Evolutionary conservation across 2,797 vertebrate genomes (phyloP).

Genomic region (Hemibagrus guttatus): DNA sequence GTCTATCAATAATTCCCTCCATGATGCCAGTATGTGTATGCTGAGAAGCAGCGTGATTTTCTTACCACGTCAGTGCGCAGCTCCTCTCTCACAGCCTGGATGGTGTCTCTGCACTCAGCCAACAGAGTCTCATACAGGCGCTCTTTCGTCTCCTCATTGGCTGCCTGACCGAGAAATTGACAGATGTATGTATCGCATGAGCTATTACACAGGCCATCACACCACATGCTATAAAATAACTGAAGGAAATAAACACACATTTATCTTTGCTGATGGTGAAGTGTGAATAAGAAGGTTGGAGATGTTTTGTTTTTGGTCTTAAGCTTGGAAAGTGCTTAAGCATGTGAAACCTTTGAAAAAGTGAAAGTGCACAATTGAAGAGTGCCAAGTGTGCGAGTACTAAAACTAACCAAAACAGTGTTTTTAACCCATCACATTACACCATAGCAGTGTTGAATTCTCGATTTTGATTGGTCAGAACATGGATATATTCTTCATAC

Average conservation of each 20-base stretch:
- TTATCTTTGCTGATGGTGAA: background rate
- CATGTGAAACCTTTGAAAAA: no score
- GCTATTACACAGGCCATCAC: background rate
- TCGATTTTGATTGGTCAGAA: background rate
- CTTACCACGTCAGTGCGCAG: conserved; percentile 88
- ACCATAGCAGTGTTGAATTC: background rate
- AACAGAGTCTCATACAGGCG: conserved; percentile 93
- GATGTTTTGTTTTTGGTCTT: background rate
- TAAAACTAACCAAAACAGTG: no score
- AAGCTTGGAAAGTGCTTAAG: background rate
- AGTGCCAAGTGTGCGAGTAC: no score
- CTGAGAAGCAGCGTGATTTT: conserved; percentile 36
- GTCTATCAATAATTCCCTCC: no score
- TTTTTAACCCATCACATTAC: no score
- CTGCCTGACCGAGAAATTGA: conserved; percentile 73
- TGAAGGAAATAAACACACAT: background rate
- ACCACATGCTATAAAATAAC: background rate
- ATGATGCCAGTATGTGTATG: background rate
- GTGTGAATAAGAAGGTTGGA: no score
- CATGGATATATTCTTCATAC: background rate
- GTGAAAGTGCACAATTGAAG: no score
- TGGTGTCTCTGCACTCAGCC: conserved; percentile 95
- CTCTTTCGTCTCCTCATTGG: conserved; percentile 94
- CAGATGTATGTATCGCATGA: background rate
- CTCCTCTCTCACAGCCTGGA: conserved; percentile 94